Evolutionary conservation across 2,113 vertebrate genomes (phyloP), one percentile per base, ranked within the genome.

Genomic region (Oplegnathus fasciatus): DNA sequence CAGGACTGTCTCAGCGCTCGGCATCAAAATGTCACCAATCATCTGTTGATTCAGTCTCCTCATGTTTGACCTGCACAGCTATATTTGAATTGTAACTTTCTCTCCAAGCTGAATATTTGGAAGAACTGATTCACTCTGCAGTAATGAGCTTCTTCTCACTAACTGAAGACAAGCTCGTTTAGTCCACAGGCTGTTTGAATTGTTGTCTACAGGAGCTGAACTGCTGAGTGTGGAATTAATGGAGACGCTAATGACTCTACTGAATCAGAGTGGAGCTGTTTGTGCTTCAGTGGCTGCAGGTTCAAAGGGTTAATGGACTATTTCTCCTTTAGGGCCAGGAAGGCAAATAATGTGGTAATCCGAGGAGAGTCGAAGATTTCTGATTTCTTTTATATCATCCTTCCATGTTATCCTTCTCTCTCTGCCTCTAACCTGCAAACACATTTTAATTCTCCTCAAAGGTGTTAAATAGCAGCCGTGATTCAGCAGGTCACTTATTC

Each of bases 301-400:
- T 78, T 86, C 79, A 74, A 79, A 80, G 70, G 71, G 87, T 82
- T 87, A 86, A 86, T 86, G 73, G 84, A 67, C 55, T 42, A 75
- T 78, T 88, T 61, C 79, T 75, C 60, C 79, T 83, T 85, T 7
- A 65, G 67, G 71, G 52, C 75, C 70, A 74, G 20, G 40, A 74
- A 68, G 57, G 54, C 8, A 86, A 84, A 78, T 69, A 61, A 79
- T 26, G 42, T 58, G 61, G 46, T 40, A 62, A 79, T 76, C 57
- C 11, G 44, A 70, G 55, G 42, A 74, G 28, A 32, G 9, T 6
- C 0, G 40, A 46, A 44, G 37, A 30, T 62, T 34, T 57, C 26
- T 34, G 40, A 24, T 34, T 34, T 9, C 67, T 40, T 46, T n/a
- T n/a, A 55, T 17, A 37, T 65, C 9, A 20, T 62, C 5, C 9